Evolutionary conservation across 1,140 invertebrate genomes (phyloP).

Genomic region (Temnothorax curvispinosus): DNA sequence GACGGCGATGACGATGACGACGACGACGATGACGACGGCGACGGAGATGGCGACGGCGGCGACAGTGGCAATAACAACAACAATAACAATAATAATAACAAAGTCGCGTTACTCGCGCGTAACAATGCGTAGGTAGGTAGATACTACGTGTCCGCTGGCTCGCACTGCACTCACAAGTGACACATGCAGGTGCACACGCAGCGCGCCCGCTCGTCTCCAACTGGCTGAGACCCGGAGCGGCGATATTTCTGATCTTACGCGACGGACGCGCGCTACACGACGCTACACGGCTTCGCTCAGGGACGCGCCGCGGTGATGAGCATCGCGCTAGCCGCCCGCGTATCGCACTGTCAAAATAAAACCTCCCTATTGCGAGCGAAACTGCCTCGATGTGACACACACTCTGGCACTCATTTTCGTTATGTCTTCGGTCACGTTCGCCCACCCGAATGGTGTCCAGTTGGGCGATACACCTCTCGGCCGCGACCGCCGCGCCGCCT

Average conservation of each 20-base stretch:
- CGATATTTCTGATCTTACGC: constrained; percentile 77
- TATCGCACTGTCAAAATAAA: constrained; percentile 82
- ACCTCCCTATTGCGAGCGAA: constrained; percentile 78
- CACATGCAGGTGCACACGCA: constrained; percentile 76
- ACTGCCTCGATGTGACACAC: constrained; percentile 79
- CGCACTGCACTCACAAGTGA: constrained; percentile 71
- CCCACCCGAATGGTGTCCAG: constrained; percentile 69
- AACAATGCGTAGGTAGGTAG: constrained; percentile 20
- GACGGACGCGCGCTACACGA: constrained; percentile 65
- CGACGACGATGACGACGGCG: too few relatives aligned
- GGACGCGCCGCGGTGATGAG: constrained; percentile 66
- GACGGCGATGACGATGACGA: not conserved
- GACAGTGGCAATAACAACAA: too few relatives aligned
- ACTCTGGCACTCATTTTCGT: constrained; percentile 80
- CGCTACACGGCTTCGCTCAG: constrained; percentile 74
- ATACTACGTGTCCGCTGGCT: not conserved
- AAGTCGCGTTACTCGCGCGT: constrained; percentile 21
- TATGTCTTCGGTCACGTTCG: constrained; percentile 81
- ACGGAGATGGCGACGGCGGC: not conserved
- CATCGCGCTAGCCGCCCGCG: constrained; percentile 73
- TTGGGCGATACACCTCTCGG: constrained; percentile 68
- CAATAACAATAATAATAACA: not conserved
- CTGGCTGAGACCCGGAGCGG: constrained; percentile 65
- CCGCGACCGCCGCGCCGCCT: constrained; percentile 19
- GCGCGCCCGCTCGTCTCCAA: constrained; percentile 43